Conservation (phyloP, 2,888 invertebrate genomes). For the Linnaemya vulpina region DNA sequence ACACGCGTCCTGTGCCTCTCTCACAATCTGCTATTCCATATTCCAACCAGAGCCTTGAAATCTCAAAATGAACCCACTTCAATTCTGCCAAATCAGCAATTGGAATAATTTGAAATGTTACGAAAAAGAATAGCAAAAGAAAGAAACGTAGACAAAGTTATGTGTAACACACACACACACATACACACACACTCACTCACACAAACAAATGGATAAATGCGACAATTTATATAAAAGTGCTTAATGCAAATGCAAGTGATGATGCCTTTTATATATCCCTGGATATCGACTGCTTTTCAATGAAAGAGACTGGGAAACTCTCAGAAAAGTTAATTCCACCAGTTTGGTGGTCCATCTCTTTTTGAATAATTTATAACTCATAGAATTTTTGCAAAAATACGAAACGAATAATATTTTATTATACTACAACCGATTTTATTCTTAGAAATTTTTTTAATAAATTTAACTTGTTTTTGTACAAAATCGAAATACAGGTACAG, state of each 20-base stretch:
- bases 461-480: too few relatives aligned
- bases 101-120: conserved; percentile 62
- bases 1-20: conserved; percentile 16
- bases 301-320: too few relatives aligned
- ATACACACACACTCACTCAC: background rate
- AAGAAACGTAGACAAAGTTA: conserved; percentile 17
- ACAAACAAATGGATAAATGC: conserved; percentile 2
- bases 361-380: too few relatives aligned
- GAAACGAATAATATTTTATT: too few relatives aligned
- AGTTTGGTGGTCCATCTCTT: too few relatives aligned
- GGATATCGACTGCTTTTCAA: background rate
- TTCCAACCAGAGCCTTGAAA: conserved; percentile 52
- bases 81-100: conserved; percentile 65
- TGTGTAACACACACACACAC: background rate
- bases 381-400: too few relatives aligned
- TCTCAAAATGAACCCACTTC: conserved; percentile 55
- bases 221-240: conserved; percentile 63
- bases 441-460: too few relatives aligned
- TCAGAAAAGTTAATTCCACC: too few relatives aligned
- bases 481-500: too few relatives aligned
- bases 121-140: background rate
- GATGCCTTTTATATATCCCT: background rate
- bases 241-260: conserved; percentile 12
- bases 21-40: background rate
- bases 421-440: too few relatives aligned